A percentile compares a stretch with the other conserved stretches of the same genome.
These are phyloP conservation scores for Platerodrilus igneus DNA, from an alignment of 2,888 invertebrate genomes.

Conservation along the genomic window DNA sequence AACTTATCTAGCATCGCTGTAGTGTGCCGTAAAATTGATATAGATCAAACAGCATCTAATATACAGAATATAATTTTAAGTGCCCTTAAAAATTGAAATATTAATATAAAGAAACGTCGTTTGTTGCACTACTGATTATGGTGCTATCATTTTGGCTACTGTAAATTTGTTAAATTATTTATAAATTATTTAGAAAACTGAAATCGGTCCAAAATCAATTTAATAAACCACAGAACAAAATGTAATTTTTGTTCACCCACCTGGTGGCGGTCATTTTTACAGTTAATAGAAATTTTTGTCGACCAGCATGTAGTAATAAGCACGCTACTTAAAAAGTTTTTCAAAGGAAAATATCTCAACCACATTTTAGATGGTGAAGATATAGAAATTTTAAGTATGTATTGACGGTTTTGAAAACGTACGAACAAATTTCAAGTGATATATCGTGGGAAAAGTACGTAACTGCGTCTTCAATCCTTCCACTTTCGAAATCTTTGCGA, in stretches of 20 bases:
- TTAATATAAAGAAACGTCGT: neutral
- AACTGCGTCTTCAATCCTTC: too few relatives aligned
- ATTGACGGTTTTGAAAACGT: conserved; percentile 1
- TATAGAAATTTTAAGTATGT: neutral
- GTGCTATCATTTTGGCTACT: too few relatives aligned
- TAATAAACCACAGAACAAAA: too few relatives aligned
- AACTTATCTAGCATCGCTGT: too few relatives aligned
- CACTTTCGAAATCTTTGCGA: neutral
- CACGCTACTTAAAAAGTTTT: too few relatives aligned
- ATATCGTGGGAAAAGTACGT: too few relatives aligned
- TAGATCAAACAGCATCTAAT: conserved; percentile 1
- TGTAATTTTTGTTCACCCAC: too few relatives aligned
- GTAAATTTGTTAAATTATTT: too few relatives aligned
- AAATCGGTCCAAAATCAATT: conserved; percentile 2
- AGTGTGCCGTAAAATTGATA: conserved; percentile 1
- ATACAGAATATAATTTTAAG: neutral
- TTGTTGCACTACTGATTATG: too few relatives aligned
- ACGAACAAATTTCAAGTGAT: too few relatives aligned
- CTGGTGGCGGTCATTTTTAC: too few relatives aligned
- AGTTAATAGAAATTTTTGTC: neutral
- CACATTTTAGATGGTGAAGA: neutral
- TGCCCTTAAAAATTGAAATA: neutral
- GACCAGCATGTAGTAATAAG: neutral
- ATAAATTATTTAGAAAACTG: conserved; percentile 3
- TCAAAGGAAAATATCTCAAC: too few relatives aligned